Conservation (phyloP, 2,797 vertebrate species). For the Fistularia commersonii region DNA sequence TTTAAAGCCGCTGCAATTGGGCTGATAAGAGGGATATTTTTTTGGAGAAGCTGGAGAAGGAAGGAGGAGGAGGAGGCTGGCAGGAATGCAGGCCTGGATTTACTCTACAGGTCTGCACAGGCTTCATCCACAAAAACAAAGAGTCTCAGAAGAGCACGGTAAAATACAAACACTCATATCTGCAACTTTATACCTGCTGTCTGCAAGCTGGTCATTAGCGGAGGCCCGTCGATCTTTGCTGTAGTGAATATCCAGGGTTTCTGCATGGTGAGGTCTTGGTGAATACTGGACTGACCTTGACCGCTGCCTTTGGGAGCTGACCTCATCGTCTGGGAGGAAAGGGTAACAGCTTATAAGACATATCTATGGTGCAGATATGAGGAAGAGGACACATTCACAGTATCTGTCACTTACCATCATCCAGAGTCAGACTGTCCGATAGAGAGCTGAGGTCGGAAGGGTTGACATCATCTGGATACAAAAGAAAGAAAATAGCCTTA, state of each 20-base stretch:
- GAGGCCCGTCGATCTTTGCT: conserved; percentile 54
- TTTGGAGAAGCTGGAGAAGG: conserved; percentile 52
- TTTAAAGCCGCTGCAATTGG: conserved; percentile 63
- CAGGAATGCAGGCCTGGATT: conserved; percentile 72
- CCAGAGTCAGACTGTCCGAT: conserved; percentile 88
- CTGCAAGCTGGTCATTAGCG: conserved; percentile 55
- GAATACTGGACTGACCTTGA: conserved; percentile 88
- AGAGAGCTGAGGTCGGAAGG: conserved; percentile 90
- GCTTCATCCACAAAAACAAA: conserved; percentile 34
- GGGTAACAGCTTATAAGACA: conserved; percentile 9
- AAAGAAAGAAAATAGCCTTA: conserved; percentile 17
- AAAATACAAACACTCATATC: conserved; percentile 8
- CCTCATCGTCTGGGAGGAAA: conserved; percentile 53
- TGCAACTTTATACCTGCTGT: conserved; percentile 60
- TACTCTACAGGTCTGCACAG: conserved; percentile 68
- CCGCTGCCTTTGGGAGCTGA: conserved; percentile 76
- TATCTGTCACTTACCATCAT: conserved; percentile 81
- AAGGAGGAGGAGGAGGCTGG: conserved; percentile 45
- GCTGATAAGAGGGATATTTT: conserved; percentile 70
- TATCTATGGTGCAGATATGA: background rate
- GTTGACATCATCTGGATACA: conserved; percentile 84
- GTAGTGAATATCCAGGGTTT: conserved; percentile 73
- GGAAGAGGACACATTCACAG: background rate
- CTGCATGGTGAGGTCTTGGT: conserved; percentile 83
- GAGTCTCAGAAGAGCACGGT: conserved; percentile 9